A percentile compares a stretch with the other conserved stretches of the same genome.
phyloP scores from a whole-genome alignment of 2,113 vertebrate species.

The cat (Felis catus) region F.catus_Fca126_mat1.0 CM031411.1:46403001-46403500 shows the following conservation, averaged over 20 bases:
- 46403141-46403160: conserved; percentile 22
- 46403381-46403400: conserved; percentile 17
- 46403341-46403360: conserved; percentile 26
- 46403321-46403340: background rate
- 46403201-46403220: background rate
- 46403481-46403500: conserved; percentile 33
- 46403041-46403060: too few species aligned
- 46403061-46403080: too few species aligned
- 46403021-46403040: too few species aligned
- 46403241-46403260: background rate
- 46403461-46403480: background rate
- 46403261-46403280: background rate
- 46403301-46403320: background rate
- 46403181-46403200: conserved; percentile 1
- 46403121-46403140: too few species aligned
- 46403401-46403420: conserved; percentile 34
- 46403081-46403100: too few species aligned
- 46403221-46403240: background rate
- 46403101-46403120: too few species aligned
- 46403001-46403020: too few species aligned
- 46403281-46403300: background rate
- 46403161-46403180: background rate
- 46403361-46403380: conserved; percentile 24
- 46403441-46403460: background rate
- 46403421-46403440: background rate